Percentiles rank a stretch among this genome's conserved stretches.
Evolutionary conservation across 2,888 invertebrate species (phyloP).

Genomic region (Rhodophaea formosa): DNA sequence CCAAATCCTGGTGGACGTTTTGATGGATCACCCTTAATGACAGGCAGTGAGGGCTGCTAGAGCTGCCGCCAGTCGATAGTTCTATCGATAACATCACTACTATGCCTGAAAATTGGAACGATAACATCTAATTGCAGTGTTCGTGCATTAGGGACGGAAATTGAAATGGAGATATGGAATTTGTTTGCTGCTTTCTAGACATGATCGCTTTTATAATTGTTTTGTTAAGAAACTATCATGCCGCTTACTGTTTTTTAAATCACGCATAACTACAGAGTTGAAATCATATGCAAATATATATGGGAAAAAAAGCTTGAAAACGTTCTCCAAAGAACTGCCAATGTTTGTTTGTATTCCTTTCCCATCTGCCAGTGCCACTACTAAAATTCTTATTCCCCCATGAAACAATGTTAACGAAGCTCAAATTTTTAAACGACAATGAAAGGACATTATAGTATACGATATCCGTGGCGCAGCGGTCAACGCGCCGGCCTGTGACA

Average conservation of each 20-base stretch:
- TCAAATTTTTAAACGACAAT: no score
- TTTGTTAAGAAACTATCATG: neutral
- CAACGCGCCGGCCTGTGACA: no score
- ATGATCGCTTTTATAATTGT: constrained; percentile 17
- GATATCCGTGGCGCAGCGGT: no score
- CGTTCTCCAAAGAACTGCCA: no score
- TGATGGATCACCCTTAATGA: constrained; percentile 82
- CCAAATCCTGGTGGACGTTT: constrained; percentile 79
- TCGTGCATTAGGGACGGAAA: constrained; percentile 29
- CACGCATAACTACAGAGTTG: no score
- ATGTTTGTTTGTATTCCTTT: no score
- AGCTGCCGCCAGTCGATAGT: constrained; percentile 42
- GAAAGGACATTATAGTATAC: no score
- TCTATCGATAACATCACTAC: constrained; percentile 44
- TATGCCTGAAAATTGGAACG: constrained; percentile 47
- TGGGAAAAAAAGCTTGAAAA: no score
- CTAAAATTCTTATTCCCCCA: no score
- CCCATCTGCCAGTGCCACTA: no score
- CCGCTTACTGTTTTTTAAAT: neutral
- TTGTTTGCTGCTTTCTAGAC: constrained; percentile 31
- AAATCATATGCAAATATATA: no score
- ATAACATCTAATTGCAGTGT: constrained; percentile 49
- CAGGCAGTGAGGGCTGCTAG: constrained; percentile 73
- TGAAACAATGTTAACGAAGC: no score
- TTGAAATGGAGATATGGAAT: constrained; percentile 35